Evolutionary conservation across 2,113 vertebrate species (phyloP), one percentile per base, ranked within the genome.

Genomic region (Jaculus jaculus): DNA sequence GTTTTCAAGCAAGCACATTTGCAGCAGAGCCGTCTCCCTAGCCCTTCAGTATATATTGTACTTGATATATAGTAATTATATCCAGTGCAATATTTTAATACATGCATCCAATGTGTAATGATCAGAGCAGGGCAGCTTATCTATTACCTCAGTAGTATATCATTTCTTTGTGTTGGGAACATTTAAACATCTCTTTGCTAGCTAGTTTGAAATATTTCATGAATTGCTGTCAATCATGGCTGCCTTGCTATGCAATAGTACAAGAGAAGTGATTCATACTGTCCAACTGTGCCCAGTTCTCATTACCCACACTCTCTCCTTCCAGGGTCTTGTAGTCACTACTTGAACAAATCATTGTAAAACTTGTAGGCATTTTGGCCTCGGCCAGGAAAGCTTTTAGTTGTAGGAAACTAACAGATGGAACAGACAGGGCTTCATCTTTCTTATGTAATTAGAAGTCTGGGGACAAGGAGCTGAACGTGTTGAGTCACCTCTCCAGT

Each of bases 331-430:
- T 15, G 8, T 82, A 9, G 30, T 2, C n/a, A 32, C 5, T 60
- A 9, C 18, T 10, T 69, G 47, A 28, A 87, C 51, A 58, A 77
- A 91, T 6, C 68, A 16, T 17, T 16, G 11, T 71, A 32, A 80
- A 75, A 12, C 42, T 4, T 39, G 54, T 71, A 65, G 71, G 54
- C 69, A 65, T 77, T 83, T 11, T 37, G 79, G 5, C 24, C 39
- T 84, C 42, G 89, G 24, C 66, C 37, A 84, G 73, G 37, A 91
- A 90, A 77, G 28, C n/a, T 78, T 86, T 93, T 54, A 65, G 26
- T n/a, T 72, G 26, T 21, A 81, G 58, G 47, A 80, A 75, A 69
- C 23, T 77, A 93, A 84, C 21, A 85, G 6, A 5, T 86, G 78
- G 42, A 78, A 91, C 32, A 93, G 28, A 32, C 10, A 91, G 12